Percentiles rank a stretch among this genome's conserved stretches.
Conservation (phyloP, 2,888 invertebrate species). For the Romanomermis culicivorax region DNA sequence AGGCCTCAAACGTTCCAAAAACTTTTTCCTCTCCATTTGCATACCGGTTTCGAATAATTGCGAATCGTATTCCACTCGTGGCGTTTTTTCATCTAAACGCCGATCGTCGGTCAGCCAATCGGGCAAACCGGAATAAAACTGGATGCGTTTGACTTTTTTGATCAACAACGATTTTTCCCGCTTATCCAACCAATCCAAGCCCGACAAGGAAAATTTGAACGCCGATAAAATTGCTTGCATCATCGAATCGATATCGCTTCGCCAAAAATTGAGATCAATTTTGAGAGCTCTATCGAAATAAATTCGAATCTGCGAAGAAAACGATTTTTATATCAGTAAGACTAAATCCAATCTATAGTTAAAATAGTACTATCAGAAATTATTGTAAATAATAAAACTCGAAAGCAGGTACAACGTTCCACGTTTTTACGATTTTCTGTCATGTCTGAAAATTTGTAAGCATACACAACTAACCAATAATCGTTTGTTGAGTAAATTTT, state of each 20-base stretch:
- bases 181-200: background rate
- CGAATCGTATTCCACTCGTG: background rate
- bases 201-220: background rate
- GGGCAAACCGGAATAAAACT: background rate
- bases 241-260: background rate
- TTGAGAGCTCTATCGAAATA: background rate
- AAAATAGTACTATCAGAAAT: too few relatives aligned
- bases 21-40: background rate
- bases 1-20: background rate
- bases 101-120: background rate
- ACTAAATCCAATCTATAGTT: too few relatives aligned
- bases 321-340: too few relatives aligned
- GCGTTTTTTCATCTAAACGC: background rate
- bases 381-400: too few relatives aligned
- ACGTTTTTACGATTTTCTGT: too few relatives aligned
- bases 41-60: background rate
- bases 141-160: background rate
- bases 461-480: too few relatives aligned
- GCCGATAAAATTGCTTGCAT: slow-evolving; percentile 1
- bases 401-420: too few relatives aligned
- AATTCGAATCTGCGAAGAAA: background rate
- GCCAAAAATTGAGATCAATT: too few relatives aligned
- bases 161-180: background rate
- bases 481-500: too few relatives aligned
- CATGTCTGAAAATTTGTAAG: too few relatives aligned